phyloP scores from a whole-genome alignment of 1,140 invertebrate genomes.

The Drosophila seguyi region DNA sequence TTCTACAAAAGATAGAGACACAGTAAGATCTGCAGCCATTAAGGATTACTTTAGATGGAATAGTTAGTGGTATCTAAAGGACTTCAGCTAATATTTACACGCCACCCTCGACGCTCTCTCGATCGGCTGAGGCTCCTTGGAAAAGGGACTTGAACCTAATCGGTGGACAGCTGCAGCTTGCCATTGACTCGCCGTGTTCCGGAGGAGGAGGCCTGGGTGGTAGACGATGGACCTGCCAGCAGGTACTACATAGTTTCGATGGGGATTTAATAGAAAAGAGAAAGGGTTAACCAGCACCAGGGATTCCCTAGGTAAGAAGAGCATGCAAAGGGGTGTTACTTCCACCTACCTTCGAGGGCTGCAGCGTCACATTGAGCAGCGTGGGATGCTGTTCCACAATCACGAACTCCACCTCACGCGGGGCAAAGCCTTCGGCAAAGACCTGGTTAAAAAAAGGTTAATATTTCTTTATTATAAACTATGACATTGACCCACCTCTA shows the following conservation, averaged over 20 bases:
- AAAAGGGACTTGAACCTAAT: slow-evolving; percentile 33
- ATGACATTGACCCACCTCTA: slow-evolving; percentile 88
- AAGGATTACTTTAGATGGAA: neutral
- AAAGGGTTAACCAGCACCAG: slow-evolving; percentile 36
- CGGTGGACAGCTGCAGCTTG: slow-evolving; percentile 56
- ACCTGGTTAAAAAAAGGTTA: slow-evolving; percentile 85
- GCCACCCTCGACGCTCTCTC: slow-evolving; percentile 9
- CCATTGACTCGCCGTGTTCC: slow-evolving; percentile 38
- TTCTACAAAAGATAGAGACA: too few relatives aligned
- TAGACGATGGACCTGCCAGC: slow-evolving; percentile 6
- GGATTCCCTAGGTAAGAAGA: neutral
- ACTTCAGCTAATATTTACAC: slow-evolving; percentile 57
- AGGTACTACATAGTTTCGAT: slow-evolving; percentile 18
- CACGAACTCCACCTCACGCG: slow-evolving; percentile 93
- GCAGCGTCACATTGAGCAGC: slow-evolving; percentile 92
- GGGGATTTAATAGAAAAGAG: neutral
- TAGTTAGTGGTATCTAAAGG: neutral
- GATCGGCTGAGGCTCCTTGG: neutral
- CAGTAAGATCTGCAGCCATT: neutral
- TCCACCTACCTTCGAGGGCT: slow-evolving; percentile 90
- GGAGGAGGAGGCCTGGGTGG: slow-evolving; percentile 11
- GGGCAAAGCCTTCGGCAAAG: slow-evolving; percentile 93
- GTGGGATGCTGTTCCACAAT: slow-evolving; percentile 94
- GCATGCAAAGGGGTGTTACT: slow-evolving; percentile 21
- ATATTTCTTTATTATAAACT: too few relatives aligned